Evolutionary conservation across 2,797 vertebrate genomes (phyloP), one percentile per base, ranked within the genome.

Genomic region (Channa striata): DNA sequence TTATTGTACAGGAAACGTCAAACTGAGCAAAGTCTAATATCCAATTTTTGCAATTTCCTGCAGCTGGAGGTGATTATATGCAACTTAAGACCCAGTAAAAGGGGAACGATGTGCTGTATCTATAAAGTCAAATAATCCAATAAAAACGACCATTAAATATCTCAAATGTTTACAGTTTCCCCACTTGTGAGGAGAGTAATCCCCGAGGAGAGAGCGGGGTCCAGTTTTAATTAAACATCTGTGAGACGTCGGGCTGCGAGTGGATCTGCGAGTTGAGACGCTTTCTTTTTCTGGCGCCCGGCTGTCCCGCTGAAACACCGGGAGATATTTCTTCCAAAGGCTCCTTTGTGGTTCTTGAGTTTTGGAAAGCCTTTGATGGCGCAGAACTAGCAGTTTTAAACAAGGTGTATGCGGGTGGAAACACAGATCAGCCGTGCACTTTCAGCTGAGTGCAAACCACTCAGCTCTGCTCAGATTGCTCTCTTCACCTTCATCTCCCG

Each of bases 191-290:
- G 51, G 59, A 33, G 42, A 8, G 25, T 64, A 57, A 74, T 74
- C 68, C 69, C 62, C 34, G 13, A 40, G 54, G 84, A 67, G 61
- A 77, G 74, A 36, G 49, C 16, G 6, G 23, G 19, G 63, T 62
- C 69, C 46, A 33, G 72, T 86, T 90, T 91, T 90, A 93, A 91
- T 93, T 86, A 88, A 90, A 88, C 77, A 81, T 87, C 80, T 81
- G 71, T 82, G 72, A 88, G 88, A 71, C 78, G 60, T 80, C 62
- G 72, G 77, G 72, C 74, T 77, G 57, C 48, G 9, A 75, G 71
- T 67, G 72, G 63, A 81, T 90, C 61, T 81, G 70, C 30, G 71
- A 73, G 80, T 91, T 92, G 78, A 83, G 75, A 81, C 67, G 56
- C 64, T 61, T 79, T 77, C 72, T 62, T 50, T 78, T 59, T 65